These are phyloP conservation scores for Synodontis membranacea DNA, from an alignment of 2,113 vertebrate species.

Conservation along the genomic window DNA sequence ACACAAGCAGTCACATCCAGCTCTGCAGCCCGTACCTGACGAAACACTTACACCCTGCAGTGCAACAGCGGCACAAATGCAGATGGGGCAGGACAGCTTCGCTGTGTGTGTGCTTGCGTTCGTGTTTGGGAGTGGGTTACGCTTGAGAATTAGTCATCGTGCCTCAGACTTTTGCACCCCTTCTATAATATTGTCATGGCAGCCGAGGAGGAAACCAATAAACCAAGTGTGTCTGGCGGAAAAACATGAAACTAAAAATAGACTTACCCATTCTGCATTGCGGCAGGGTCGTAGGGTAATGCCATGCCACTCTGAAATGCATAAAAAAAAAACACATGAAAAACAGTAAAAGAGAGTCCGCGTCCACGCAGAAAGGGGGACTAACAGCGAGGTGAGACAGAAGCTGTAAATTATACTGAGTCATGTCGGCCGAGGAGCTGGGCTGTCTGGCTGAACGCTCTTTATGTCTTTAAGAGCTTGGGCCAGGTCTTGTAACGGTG, in stretches of 20 bases:
- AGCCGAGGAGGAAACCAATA: slow-evolving; percentile 24
- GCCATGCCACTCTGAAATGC: slow-evolving; percentile 90
- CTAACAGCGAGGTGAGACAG: slow-evolving; percentile 19
- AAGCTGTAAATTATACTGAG: slow-evolving; percentile 50
- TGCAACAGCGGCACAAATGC: slow-evolving; percentile 62
- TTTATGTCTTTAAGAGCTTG: slow-evolving; percentile 56
- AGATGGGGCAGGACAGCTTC: slow-evolving; percentile 50
- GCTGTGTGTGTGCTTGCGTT: slow-evolving; percentile 31
- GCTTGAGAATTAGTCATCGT: slow-evolving; percentile 39
- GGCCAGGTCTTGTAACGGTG: slow-evolving; percentile 46
- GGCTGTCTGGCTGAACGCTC: slow-evolving; percentile 41
- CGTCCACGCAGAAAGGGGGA: slow-evolving; percentile 17
- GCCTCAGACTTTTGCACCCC: slow-evolving; percentile 20
- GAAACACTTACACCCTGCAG: slow-evolving; percentile 70
- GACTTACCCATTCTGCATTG: slow-evolving; percentile 95
- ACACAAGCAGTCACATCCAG: slow-evolving; percentile 53
- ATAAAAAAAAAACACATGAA: slow-evolving; percentile 53
- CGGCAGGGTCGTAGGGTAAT: slow-evolving; percentile 93
- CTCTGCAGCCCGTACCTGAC: slow-evolving; percentile 68
- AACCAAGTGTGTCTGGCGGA: slow-evolving; percentile 3
- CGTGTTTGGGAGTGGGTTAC: slow-evolving; percentile 5
- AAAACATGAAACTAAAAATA: slow-evolving; percentile 21
- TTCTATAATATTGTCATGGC: slow-evolving; percentile 12
- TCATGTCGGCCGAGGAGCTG: slow-evolving; percentile 39
- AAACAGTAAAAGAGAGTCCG: slow-evolving; percentile 21